phyloP scores from a whole-genome alignment of 2,113 vertebrate species.

The Dendrocopos noguchii region DNA sequence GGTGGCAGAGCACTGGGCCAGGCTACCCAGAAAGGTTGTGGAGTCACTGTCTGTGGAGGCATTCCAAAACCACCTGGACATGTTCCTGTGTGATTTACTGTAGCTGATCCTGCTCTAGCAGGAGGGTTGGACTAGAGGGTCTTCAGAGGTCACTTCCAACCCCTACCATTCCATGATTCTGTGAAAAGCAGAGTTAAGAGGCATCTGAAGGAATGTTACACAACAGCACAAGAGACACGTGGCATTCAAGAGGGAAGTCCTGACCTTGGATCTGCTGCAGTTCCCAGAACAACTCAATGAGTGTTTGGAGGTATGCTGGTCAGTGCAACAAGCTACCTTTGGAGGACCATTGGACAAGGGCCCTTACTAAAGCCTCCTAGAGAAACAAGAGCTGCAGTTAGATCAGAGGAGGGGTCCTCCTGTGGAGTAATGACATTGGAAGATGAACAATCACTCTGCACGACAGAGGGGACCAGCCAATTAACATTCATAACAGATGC shows the following conservation, averaged over 20 bases:
- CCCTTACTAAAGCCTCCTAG: neutral
- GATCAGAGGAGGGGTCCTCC: neutral
- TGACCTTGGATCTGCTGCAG: neutral
- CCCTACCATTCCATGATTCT: no score
- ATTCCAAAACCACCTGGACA: no score
- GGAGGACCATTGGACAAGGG: neutral
- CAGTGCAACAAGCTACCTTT: neutral
- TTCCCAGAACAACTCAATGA: neutral
- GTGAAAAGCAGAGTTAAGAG: neutral
- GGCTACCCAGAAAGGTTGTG: no score
- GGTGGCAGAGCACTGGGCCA: no score
- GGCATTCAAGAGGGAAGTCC: neutral
- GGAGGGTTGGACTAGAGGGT: no score
- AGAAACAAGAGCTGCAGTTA: neutral
- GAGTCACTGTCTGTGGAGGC: no score
- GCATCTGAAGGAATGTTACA: neutral
- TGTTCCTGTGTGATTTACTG: no score
- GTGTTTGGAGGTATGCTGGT: neutral
- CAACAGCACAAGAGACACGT: fast-evolving
- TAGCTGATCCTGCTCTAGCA: no score
- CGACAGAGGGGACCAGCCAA: neutral
- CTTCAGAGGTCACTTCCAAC: no score
- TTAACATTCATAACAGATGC: neutral
- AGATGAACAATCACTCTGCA: neutral
- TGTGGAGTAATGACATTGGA: neutral